phyloP scores from a whole-genome alignment of 2,797 vertebrate genomes.

The Mormyrops attenuatus region DNA sequence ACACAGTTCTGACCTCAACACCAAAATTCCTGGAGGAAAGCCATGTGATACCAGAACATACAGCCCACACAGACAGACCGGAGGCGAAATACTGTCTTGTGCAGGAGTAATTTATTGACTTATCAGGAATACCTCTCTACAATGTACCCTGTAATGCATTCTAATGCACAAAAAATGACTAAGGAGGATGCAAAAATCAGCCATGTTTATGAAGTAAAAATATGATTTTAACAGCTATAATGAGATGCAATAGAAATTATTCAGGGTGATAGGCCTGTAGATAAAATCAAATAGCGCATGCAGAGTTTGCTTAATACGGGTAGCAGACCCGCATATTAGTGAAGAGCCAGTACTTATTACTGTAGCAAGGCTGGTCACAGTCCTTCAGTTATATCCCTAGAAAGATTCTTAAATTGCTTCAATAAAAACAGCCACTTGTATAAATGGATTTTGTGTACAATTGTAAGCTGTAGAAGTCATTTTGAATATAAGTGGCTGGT shows the following conservation, averaged over 20 bases:
- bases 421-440: not conserved
- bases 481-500: not conserved
- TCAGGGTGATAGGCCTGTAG: not conserved
- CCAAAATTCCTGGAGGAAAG: not conserved
- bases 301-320: not conserved
- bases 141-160: not conserved
- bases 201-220: not conserved
- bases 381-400: not conserved
- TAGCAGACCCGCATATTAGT: not conserved
- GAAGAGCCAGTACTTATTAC: not conserved
- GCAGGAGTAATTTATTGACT: not conserved
- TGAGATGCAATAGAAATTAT: not conserved
- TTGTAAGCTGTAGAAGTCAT: not conserved
- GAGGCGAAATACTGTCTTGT: not conserved
- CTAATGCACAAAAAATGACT: not conserved
- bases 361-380: not conserved
- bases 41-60: not conserved
- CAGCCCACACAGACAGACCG: not conserved
- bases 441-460: not conserved
- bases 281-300: not conserved
- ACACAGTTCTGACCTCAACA: not conserved
- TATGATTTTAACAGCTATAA: not conserved
- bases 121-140: not conserved
- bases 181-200: not conserved
- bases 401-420: not conserved